Conservation (phyloP, 2,797 vertebrate genomes). For the Remorina albescens region DNA sequence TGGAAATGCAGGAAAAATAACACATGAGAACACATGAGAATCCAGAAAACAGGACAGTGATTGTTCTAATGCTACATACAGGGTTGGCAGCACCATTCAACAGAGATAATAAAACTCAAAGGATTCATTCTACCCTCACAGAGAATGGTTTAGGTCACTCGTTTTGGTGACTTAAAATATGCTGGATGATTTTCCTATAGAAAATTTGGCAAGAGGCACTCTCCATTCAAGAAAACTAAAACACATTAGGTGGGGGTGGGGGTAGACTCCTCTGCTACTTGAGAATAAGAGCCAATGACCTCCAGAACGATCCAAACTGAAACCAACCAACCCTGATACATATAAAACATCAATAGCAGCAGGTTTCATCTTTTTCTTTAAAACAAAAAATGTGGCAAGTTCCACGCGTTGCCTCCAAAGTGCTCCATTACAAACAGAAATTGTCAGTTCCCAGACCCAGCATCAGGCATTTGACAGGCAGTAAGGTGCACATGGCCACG, state of each 20-base stretch:
- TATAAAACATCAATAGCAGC: conserved; percentile 94
- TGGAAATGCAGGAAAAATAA: conserved; percentile 29
- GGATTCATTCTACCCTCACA: conserved; percentile 49
- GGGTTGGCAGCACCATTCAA: conserved; percentile 67
- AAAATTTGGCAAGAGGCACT: conserved; percentile 41
- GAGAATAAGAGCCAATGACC: conserved; percentile 57
- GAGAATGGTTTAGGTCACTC: conserved; percentile 23
- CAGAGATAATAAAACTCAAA: conserved; percentile 2
- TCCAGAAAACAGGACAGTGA: conserved; percentile 66
- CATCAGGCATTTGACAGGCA: conserved; percentile 88
- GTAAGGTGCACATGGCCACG: conserved; percentile 85
- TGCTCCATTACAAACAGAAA: conserved; percentile 90
- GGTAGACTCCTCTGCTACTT: conserved; percentile 44
- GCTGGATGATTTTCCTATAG: conserved; percentile 15
- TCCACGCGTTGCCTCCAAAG: conserved; percentile 93
- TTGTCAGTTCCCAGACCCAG: conserved; percentile 82
- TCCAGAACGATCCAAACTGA: conserved; percentile 43
- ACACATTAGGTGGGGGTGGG: not conserved
- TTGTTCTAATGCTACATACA: conserved; percentile 93
- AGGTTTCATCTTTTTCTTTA: conserved; percentile 63
- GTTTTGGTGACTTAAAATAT: conserved; percentile 27
- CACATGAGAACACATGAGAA: conserved; percentile 42
- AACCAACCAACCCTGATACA: conserved; percentile 80
- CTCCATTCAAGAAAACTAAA: conserved; percentile 13
- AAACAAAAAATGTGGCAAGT: conserved; percentile 83